Evolutionary conservation across 2,888 invertebrate species (phyloP).

Genomic region (Polietes domitor): DNA sequence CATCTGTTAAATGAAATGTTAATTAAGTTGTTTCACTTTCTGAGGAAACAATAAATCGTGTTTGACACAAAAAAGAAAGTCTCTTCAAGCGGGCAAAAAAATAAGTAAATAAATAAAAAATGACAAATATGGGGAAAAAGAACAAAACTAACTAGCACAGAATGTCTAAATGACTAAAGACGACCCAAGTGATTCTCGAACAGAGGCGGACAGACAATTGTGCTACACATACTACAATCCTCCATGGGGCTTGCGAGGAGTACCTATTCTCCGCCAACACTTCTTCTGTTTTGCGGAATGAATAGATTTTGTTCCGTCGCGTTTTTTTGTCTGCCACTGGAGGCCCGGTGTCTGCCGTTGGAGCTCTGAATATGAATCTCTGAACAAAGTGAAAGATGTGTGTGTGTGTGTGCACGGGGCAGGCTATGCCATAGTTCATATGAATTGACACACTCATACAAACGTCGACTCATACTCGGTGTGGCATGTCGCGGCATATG

Average conservation of each 20-base stretch:
- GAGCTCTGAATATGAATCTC: neutral
- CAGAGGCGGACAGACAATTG: constrained; percentile 1
- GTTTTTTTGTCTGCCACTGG: constrained; percentile 13
- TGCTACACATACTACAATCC: neutral
- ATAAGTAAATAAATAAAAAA: constrained; percentile 36
- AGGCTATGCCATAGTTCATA: constrained; percentile 39
- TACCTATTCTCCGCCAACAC: neutral
- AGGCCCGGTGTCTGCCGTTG: constrained; percentile 21
- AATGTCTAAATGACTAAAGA: neutral
- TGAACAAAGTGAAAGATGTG: too few relatives aligned
- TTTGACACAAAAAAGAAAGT: constrained; percentile 34
- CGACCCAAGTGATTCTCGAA: constrained; percentile 1
- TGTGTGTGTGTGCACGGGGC: too few relatives aligned
- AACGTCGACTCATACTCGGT: neutral
- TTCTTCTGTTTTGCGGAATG: neutral
- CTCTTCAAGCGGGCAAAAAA: neutral
- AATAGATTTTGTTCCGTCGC: constrained; percentile 3
- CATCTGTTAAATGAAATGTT: constrained; percentile 27
- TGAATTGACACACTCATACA: constrained; percentile 1
- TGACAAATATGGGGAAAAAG: neutral
- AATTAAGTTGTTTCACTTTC: constrained; percentile 21
- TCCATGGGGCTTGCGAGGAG: neutral
- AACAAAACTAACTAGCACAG: neutral
- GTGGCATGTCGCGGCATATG: neutral
- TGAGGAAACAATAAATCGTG: constrained; percentile 41